Evolutionary conservation across 53 echinoderm and acorn worm genomes (phyloP).

Genomic region (Zoroaster sp.): DNA sequence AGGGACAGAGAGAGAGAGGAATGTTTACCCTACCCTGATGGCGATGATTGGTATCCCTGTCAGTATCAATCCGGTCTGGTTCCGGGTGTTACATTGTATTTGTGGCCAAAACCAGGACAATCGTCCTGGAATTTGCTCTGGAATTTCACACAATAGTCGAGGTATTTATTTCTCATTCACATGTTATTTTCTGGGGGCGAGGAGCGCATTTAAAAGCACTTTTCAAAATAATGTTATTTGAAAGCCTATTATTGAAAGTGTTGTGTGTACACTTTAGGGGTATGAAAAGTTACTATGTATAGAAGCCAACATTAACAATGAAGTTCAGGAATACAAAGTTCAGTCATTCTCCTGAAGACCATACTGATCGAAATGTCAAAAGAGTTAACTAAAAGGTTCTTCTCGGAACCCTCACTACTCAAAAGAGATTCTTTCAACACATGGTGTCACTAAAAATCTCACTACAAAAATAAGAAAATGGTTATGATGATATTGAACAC

Average conservation of each 20-base stretch:
- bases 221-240: neutral
- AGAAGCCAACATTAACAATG: too few relatives aligned
- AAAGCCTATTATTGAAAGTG: neutral
- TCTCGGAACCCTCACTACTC: too few relatives aligned
- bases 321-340: too few relatives aligned
- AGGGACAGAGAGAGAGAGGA: neutral
- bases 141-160: slow-evolving; percentile 3
- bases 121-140: neutral
- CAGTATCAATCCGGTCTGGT: neutral
- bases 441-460: too few relatives aligned
- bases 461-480: too few relatives aligned
- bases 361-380: too few relatives aligned
- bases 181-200: neutral
- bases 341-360: too few relatives aligned
- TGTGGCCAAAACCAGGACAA: slow-evolving; percentile 4
- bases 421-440: too few relatives aligned
- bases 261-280: too few relatives aligned
- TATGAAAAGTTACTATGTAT: too few relatives aligned
- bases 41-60: neutral
- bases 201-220: neutral
- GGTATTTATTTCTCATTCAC: neutral
- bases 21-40: neutral
- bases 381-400: too few relatives aligned
- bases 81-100: neutral
- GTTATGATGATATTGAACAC: too few relatives aligned